Base-by-base conservation (phyloP, 2,888 invertebrate genomes). In the Hydraecia micacea region DNA sequence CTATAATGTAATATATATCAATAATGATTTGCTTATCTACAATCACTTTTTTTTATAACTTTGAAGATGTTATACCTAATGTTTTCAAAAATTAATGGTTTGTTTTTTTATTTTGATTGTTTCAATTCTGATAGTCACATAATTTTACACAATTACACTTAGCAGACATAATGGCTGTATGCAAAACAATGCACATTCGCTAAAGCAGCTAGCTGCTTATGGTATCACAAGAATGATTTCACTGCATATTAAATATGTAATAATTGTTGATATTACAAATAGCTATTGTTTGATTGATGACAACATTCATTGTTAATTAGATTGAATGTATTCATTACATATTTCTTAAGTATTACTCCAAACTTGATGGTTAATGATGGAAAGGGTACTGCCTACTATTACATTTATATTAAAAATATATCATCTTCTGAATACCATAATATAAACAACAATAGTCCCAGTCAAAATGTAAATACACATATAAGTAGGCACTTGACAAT, bases 151-250 rank as follows among this genome's bases (percentile, higher is more conserved):
- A 77, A 72, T 67, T 36, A 80, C 39, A 75, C 42, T 84, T 80
- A 73, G 75, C 55, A 25, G 39, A 49, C 28, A 75, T 72, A 75
- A 63, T 68, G 49, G 77, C 71, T 75, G 58, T 75, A 83, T 73
- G 73, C 77, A 80, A 73, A 79, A 86, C 83, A 87, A 81, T 77
- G n/a, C 39, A 80, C 79, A 87, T 80, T 88, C 88, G 88, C 88
- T 71, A 11, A 8, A 77, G 88, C 82, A 74, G 67, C 46, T 75
- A 75, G 68, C 73, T 81, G 58, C 49, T 65, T 80, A 70, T 52
- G 58, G 74, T 72, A 66, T 71, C 60, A 74, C 52, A 82, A 75
- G 52, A 69, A 71, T 82, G 63, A 79, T 70, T 77, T 66, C 77
- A 86, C 70, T 85, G 72, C 63, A 60, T 67, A n/a, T 36, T 75